Percentiles rank a stretch among this genome's conserved stretches.
Conservation (phyloP, 2,797 vertebrate genomes). For the Ptychobarbus kaznakovi region DNA sequence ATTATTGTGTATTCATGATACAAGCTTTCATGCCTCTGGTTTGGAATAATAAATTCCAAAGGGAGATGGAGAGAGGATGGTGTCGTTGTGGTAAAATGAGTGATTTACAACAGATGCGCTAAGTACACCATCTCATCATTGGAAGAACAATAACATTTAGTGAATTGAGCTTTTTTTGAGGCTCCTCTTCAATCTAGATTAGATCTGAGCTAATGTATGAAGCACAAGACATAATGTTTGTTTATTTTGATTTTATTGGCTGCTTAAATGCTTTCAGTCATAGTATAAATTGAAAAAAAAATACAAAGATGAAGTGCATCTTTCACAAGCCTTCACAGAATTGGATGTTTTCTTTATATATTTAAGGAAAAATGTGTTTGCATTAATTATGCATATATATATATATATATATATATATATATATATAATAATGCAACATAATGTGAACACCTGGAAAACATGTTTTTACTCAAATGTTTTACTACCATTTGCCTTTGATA, state of each 20-base stretch:
- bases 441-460: too few species aligned
- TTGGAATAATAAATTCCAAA: slow-evolving; percentile 30
- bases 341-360: too few species aligned
- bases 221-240: neutral
- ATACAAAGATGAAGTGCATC: neutral
- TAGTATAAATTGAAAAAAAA: neutral
- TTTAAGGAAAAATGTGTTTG: too few species aligned
- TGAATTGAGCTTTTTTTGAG: neutral
- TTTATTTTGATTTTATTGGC: neutral
- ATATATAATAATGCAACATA: too few species aligned
- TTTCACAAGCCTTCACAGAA: neutral
- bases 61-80: slow-evolving; percentile 26
- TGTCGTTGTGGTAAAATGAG: slow-evolving; percentile 47
- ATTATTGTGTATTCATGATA: slow-evolving; percentile 15
- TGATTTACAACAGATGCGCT: slow-evolving; percentile 47
- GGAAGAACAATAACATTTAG: slow-evolving; percentile 38
- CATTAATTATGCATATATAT: too few species aligned
- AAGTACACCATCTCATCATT: slow-evolving; percentile 40
- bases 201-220: slow-evolving; percentile 19
- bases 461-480: too few species aligned
- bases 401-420: too few species aligned
- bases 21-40: slow-evolving; percentile 20
- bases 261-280: neutral
- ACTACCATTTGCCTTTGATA: too few species aligned
- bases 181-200: slow-evolving; percentile 26